Conservation (phyloP, 2,113 vertebrate genomes). For the Elephas maximus region DNA sequence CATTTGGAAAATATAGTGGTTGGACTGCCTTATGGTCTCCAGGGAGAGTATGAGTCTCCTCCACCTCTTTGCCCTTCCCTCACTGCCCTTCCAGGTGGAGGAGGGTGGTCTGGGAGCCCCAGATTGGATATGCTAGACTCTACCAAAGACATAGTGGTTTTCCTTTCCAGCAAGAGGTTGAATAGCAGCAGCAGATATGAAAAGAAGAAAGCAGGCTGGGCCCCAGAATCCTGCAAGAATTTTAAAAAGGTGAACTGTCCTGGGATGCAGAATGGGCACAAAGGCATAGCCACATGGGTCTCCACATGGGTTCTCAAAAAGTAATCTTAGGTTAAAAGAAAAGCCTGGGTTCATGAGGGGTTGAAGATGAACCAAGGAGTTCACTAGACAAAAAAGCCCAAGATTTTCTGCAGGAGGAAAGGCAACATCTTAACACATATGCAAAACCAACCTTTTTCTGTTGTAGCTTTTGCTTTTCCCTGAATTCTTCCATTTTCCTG, state of each 20-base stretch:
- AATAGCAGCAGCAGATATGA: background rate
- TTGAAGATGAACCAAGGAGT: background rate
- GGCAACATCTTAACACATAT: background rate
- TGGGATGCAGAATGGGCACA: background rate
- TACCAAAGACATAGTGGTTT: background rate
- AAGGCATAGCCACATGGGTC: background rate
- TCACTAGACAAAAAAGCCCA: background rate
- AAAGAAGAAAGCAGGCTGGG: background rate
- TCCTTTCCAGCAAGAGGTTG: background rate
- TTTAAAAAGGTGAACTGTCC: background rate
- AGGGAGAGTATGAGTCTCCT: background rate
- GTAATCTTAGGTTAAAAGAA: conserved; percentile 20
- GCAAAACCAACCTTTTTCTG: conserved; percentile 92
- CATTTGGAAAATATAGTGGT: background rate
- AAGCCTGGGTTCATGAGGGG: background rate
- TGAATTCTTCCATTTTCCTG: conserved; percentile 96
- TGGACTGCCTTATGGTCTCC: background rate
- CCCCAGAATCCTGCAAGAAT: background rate
- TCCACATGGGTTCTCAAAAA: background rate
- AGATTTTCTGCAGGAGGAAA: background rate
- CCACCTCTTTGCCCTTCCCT: background rate
- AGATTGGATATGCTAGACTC: background rate
- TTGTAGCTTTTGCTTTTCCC: conserved; percentile 94
- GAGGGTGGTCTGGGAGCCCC: background rate
- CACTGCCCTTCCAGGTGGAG: background rate